Conservation (phyloP, 1,140 invertebrate species). For the Zaprionus kolodkinae region DNA sequence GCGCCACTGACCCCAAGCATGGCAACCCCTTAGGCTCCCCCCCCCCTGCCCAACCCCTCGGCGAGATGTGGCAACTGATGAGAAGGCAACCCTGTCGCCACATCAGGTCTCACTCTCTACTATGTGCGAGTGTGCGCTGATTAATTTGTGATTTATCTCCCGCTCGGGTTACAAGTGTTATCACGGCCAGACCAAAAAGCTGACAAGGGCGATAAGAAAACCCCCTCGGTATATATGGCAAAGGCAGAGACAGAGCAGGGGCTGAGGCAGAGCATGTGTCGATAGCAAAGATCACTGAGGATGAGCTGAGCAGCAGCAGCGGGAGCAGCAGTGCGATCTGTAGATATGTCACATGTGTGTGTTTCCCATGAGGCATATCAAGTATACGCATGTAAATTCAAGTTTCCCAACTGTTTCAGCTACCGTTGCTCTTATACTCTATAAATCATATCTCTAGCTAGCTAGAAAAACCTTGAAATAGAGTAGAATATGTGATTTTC, state of each 20-base stretch:
- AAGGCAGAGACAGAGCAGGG: background rate
- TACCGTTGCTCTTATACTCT: background rate
- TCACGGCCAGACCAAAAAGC: conserved; percentile 64
- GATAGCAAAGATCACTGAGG: conserved; percentile 6
- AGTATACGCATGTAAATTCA: conserved; percentile 1
- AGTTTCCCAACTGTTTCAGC: background rate
- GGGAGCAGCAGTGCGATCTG: background rate
- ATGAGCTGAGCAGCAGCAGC: too few species aligned
- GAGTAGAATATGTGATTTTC: background rate
- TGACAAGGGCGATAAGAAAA: conserved; percentile 55
- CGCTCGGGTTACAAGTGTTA: conserved; percentile 68
- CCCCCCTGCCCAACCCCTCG: background rate
- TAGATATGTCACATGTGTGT: background rate
- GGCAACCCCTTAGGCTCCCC: background rate
- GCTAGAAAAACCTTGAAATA: background rate
- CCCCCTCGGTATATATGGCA: conserved; percentile 33
- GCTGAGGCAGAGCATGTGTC: conserved; percentile 3
- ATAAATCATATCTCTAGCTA: background rate
- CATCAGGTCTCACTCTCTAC: conserved; percentile 20
- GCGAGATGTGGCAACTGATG: conserved; percentile 13
- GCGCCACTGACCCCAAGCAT: conserved; percentile 2
- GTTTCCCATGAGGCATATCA: conserved; percentile 3
- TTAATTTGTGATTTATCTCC: conserved; percentile 73
- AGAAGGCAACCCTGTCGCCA: conserved; percentile 10
- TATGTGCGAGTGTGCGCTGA: conserved; percentile 47